phyloP scores from a whole-genome alignment of 2,113 vertebrate species.

The Isurus oxyrinchus region DNA sequence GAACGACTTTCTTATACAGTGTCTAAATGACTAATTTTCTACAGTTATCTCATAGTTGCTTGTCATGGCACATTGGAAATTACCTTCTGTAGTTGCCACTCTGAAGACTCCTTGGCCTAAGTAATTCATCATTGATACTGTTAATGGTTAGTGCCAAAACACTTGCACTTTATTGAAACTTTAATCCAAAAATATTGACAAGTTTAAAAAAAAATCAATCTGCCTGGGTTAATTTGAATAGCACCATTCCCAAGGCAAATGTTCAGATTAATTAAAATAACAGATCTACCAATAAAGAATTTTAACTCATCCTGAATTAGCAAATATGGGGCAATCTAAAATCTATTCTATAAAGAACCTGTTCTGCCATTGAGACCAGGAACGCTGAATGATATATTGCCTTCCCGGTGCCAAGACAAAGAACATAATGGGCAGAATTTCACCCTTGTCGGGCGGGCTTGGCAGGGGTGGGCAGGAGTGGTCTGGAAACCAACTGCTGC shows the following conservation, averaged over 20 bases:
- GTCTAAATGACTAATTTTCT: not conserved
- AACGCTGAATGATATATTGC: not conserved
- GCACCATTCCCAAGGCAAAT: not conserved
- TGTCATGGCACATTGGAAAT: not conserved
- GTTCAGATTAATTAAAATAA: not conserved
- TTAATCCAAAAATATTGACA: not conserved
- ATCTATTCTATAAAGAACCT: not conserved
- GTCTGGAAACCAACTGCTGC: too few species aligned
- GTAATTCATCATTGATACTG: not conserved
- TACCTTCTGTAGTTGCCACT: not conserved
- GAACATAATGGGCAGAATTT: not conserved
- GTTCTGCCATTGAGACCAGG: not conserved
- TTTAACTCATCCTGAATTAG: not conserved
- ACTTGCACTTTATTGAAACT: not conserved
- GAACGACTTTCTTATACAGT: not conserved
- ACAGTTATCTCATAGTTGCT: not conserved
- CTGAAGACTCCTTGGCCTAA: not conserved
- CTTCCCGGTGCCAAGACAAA: not conserved
- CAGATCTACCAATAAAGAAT: not conserved
- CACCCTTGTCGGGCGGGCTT: too few species aligned
- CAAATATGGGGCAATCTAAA: not conserved
- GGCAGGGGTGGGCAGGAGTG: too few species aligned
- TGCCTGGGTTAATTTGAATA: not conserved
- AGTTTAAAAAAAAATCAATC: not conserved
- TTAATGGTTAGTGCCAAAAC: not conserved